A percentile compares a stretch with the other conserved stretches of the same genome.
Evolutionary conservation across 2,888 invertebrate genomes (phyloP).

Genomic region (Sympetrum striolatum): DNA sequence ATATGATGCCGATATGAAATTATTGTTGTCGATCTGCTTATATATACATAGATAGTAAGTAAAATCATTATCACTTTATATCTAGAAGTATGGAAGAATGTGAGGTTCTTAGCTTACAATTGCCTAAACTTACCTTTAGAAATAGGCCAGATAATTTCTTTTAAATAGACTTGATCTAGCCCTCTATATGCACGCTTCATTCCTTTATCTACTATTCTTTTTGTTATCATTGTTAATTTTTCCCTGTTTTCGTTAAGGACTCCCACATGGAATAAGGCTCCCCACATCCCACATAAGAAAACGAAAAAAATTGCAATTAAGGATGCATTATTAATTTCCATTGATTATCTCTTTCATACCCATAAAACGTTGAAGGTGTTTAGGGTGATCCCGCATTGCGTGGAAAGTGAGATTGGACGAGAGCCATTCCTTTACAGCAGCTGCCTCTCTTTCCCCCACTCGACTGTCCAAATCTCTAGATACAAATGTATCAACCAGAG

Average conservation of each 20-base stretch:
- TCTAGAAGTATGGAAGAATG: too few species aligned
- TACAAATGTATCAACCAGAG: constrained; percentile 49
- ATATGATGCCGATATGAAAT: too few species aligned
- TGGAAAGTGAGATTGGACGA: constrained; percentile 48
- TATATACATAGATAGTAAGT: too few species aligned
- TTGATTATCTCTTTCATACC: background rate
- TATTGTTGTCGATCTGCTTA: too few species aligned
- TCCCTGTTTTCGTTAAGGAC: background rate
- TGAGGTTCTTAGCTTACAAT: too few species aligned
- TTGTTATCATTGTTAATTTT: background rate
- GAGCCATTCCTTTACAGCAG: constrained; percentile 50
- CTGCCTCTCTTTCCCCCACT: constrained; percentile 47
- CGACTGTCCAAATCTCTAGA: constrained; percentile 50
- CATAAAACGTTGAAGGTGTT: constrained; percentile 42
- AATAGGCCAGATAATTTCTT: background rate
- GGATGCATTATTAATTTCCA: too few species aligned
- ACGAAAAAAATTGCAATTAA: too few species aligned
- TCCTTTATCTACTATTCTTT: too few species aligned
- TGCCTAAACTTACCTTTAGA: background rate
- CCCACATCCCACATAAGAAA: background rate
- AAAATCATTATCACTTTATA: too few species aligned
- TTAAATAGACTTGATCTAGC: background rate
- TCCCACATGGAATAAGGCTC: too few species aligned
- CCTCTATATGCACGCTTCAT: background rate
- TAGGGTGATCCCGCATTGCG: constrained; percentile 49